Evolutionary conservation across 1,140 invertebrate genomes (phyloP).

Genomic region (Antheraea mylitta): DNA sequence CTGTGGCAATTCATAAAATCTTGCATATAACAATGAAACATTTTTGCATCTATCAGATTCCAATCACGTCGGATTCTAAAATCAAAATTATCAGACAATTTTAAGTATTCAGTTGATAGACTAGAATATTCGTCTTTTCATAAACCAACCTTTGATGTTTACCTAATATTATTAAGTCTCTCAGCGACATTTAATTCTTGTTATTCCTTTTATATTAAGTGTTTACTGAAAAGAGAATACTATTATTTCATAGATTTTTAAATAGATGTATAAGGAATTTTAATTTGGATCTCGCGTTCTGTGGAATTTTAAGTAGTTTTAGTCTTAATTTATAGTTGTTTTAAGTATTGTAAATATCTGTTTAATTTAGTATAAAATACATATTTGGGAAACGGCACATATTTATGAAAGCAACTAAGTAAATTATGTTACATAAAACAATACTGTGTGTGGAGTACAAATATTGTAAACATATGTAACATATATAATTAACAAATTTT

Average conservation of each 20-base stretch:
- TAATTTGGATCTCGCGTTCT: neutral
- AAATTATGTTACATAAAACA: too few species aligned
- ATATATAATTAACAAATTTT: too few species aligned
- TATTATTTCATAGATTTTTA: neutral
- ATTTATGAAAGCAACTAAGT: too few species aligned
- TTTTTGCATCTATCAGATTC: slow-evolving; percentile 55
- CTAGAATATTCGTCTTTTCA: slow-evolving; percentile 43
- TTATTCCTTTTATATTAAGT: neutral
- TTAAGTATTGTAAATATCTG: neutral
- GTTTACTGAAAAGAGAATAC: neutral
- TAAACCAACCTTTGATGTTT: too few species aligned
- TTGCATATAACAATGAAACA: slow-evolving; percentile 22
- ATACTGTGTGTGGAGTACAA: too few species aligned
- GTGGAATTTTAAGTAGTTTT: slow-evolving; percentile 55
- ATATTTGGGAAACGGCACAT: too few species aligned
- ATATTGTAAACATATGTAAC: too few species aligned
- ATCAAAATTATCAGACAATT: slow-evolving; percentile 57
- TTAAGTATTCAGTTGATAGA: slow-evolving; percentile 39
- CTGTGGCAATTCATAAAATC: slow-evolving; percentile 12
- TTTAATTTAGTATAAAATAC: neutral
- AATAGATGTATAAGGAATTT: neutral
- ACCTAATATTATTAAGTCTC: too few species aligned
- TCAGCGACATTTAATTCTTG: too few species aligned
- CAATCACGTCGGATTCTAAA: slow-evolving; percentile 43
- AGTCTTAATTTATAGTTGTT: slow-evolving; percentile 8